A percentile compares a stretch with the other conserved stretches of the same genome.
phyloP scores from a whole-genome alignment of 2,113 vertebrate genomes.

The Grammomys surdaster region DNA sequence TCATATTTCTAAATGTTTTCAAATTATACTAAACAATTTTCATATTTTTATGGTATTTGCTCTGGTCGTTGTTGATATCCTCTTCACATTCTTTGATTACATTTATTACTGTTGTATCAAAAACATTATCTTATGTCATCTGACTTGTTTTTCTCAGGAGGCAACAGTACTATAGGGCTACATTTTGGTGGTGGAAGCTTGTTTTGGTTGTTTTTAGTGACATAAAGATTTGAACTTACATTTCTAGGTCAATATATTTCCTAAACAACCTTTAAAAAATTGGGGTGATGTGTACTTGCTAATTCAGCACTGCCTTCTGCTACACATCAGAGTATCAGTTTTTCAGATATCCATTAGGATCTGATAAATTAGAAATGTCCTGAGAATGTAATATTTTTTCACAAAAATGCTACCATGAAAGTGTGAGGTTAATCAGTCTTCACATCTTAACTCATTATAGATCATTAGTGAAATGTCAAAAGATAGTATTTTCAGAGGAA shows the following conservation, averaged over 20 bases:
- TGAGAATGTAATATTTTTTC: neutral
- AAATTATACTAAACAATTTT: neutral
- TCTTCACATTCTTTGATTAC: neutral
- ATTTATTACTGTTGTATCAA: neutral
- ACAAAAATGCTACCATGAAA: neutral
- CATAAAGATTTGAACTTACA: neutral
- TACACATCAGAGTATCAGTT: neutral
- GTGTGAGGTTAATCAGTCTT: neutral
- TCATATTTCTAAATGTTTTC: neutral
- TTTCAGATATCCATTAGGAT: neutral
- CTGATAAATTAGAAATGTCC: neutral
- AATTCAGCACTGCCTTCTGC: neutral
- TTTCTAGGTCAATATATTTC: neutral
- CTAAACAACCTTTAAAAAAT: neutral
- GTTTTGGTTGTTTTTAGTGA: neutral
- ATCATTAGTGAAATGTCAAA: conserved; percentile 16
- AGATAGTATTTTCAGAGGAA: neutral
- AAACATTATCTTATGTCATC: neutral
- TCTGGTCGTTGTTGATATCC: neutral
- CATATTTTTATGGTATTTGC: no score
- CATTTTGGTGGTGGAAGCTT: neutral
- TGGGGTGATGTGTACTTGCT: neutral
- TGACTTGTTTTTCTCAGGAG: neutral
- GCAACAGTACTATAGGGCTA: neutral
- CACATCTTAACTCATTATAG: neutral